phyloP scores from a whole-genome alignment of 2,113 vertebrate genomes.

The Pagrus major region DNA sequence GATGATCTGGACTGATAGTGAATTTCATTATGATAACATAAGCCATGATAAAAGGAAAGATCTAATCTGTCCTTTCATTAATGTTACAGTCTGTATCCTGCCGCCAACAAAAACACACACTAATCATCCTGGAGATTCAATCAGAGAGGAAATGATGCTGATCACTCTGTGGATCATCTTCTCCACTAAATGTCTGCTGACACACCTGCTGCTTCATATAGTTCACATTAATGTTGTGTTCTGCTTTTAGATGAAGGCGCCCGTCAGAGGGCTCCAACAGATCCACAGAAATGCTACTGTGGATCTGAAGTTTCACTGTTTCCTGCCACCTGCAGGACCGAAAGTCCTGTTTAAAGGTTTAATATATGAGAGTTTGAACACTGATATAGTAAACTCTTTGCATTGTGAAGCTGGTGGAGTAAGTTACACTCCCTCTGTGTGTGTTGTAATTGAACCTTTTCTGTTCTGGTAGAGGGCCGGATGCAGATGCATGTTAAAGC shows the following conservation, averaged over 20 bases:
- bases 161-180: background rate
- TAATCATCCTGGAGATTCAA: conserved; percentile 48
- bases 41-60: conserved; percentile 16
- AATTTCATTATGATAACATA: conserved; percentile 46
- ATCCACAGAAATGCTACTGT: background rate
- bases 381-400: no score
- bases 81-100: conserved; percentile 25
- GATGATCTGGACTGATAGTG: conserved; percentile 33
- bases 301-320: background rate
- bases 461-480: no score
- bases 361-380: no score
- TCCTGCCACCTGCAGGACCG: no score
- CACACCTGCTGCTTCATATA: background rate
- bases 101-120: conserved; percentile 31
- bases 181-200: background rate
- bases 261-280: background rate
- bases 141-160: conserved; percentile 53
- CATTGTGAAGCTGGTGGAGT: no score
- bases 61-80: conserved; percentile 26
- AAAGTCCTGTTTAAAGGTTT: background rate
- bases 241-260: background rate
- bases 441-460: no score
- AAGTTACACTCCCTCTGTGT: no score
- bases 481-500: no score
- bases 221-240: background rate